A percentile compares a stretch with the other conserved stretches of the same genome.
Evolutionary conservation across 1,140 invertebrate species (phyloP).

Genomic region (Saccostrea cuccullata): DNA sequence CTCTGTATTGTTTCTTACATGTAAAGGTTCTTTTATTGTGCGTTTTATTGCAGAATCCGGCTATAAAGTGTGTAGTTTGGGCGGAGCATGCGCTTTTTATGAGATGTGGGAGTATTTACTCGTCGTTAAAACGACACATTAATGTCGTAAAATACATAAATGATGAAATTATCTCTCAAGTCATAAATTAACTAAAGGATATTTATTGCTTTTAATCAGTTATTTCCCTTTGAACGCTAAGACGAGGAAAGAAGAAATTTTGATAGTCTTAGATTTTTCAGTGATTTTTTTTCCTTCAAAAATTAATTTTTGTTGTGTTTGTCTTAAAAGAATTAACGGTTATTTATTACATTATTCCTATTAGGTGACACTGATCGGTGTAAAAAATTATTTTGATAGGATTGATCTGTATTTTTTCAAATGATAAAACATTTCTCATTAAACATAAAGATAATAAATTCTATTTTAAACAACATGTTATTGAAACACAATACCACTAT

Average conservation of each 20-base stretch:
- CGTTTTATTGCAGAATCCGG: background rate
- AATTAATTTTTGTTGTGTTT: too few relatives aligned
- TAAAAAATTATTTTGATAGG: too few relatives aligned
- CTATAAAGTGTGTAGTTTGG: constrained; percentile 1
- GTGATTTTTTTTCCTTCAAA: too few relatives aligned
- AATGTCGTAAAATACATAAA: constrained; percentile 26
- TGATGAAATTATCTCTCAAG: constrained; percentile 33
- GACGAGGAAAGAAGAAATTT: background rate
- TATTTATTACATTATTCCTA: too few relatives aligned
- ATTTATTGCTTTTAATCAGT: constrained; percentile 32
- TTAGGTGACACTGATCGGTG: too few relatives aligned
- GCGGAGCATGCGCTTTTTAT: constrained; percentile 16
- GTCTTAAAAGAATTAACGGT: too few relatives aligned
- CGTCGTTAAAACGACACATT: constrained; percentile 28
- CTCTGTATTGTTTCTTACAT: constrained; percentile 3
- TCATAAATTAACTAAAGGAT: constrained; percentile 31
- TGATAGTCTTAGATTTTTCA: too few relatives aligned
- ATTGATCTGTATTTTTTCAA: too few relatives aligned
- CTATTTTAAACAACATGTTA: too few relatives aligned
- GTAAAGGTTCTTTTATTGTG: background rate
- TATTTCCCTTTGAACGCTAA: constrained; percentile 28
- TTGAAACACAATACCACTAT: too few relatives aligned
- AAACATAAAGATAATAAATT: too few relatives aligned
- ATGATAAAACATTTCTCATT: too few relatives aligned
- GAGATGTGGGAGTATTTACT: constrained; percentile 27